phyloP scores from a whole-genome alignment of 2,113 vertebrate species.

The Athene noctua region DNA sequence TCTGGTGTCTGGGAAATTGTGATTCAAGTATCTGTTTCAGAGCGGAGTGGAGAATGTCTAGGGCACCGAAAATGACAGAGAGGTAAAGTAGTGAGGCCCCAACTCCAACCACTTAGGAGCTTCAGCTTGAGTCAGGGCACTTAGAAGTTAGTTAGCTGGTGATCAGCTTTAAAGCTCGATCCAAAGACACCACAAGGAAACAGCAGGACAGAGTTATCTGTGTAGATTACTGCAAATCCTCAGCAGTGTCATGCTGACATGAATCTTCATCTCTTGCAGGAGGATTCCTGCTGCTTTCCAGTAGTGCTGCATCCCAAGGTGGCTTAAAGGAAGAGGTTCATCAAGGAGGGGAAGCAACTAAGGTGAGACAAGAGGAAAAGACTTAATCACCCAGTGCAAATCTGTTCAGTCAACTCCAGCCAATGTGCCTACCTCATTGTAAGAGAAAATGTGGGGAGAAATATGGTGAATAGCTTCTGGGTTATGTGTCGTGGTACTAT shows the following conservation, averaged over 20 bases:
- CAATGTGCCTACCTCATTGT: background rate
- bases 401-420: background rate
- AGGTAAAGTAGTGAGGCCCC: background rate
- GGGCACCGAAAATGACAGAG: background rate
- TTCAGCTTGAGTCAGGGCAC: background rate
- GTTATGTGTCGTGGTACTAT: background rate
- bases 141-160: background rate
- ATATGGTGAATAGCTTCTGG: background rate
- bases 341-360: background rate
- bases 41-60: background rate
- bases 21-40: background rate
- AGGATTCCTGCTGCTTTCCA: background rate
- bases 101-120: background rate
- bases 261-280: background rate
- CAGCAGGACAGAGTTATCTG: background rate
- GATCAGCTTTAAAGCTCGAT: background rate
- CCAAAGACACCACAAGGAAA: background rate
- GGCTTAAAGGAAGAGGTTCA: background rate
- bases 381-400: background rate
- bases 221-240: background rate
- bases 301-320: background rate
- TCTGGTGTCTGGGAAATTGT: background rate
- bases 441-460: background rate
- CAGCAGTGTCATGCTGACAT: background rate
- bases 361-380: background rate